Evolutionary conservation across 1,140 invertebrate species (phyloP), one percentile per base, ranked within the genome.

Genomic region (Achatina immaculata): DNA sequence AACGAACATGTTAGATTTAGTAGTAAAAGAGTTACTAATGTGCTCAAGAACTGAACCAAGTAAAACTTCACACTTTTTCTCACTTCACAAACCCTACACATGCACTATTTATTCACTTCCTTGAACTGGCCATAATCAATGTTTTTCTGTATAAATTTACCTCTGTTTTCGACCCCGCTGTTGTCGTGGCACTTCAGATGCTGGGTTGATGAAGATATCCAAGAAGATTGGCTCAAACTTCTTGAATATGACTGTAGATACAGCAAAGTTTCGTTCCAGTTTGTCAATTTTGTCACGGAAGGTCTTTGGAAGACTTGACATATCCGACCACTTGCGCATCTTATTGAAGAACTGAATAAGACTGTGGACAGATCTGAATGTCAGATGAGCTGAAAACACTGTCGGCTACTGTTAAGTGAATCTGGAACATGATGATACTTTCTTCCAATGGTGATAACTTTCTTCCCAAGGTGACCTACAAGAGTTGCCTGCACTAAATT

Each of bases 341-440:
- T 99, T 99, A 68, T 94, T 94, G 90, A 99, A 98, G 92, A 99
- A 99, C 84, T 99, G 95, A 81, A 96, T 95, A 58, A 99, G 93
- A 86, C 96, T 97, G 90, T 82, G 93, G 93, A 80, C 51, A 81
- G 81, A 75, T 78, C 73, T 38, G 2, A 55, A 21, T 42, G 21
- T 75, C 45, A 74, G 40, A 42, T 28, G 40, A 48, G 68, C 11
- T 62, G 68, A 62, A 45, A 43, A 36, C 31, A 43, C 11, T 68
- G 38, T 62, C 7, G 31, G 58, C 58, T 62, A 28, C 28, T 34
- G 19, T 31, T 34, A 31, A 11, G 28, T 34, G 2, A 62, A 19
- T 21, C 7, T 55, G 51, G 4, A 55, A n/a, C n/a, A n/a, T n/a
- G n/a, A n/a, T n/a, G n/a, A n/a, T n/a, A n/a, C n/a, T n/a, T n/a